A percentile compares a stretch with the other conserved stretches of the same genome.
These are phyloP conservation scores for Kuschelorhynchus macadamiae DNA, from an alignment of 2,888 invertebrate genomes.

Conservation along the genomic window DNA sequence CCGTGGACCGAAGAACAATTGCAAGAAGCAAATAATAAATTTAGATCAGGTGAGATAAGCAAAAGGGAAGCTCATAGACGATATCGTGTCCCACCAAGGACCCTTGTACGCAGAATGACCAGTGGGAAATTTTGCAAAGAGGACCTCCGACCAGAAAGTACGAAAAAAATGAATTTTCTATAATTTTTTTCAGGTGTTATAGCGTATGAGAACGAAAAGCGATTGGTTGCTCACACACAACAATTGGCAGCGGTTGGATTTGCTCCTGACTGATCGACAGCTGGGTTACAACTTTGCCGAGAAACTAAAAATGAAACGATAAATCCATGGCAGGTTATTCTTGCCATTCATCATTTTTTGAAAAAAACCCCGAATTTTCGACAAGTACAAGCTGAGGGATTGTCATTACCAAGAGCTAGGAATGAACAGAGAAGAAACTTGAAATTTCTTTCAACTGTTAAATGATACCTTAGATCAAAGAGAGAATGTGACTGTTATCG, in stretches of 20 bases:
- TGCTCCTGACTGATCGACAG: slow-evolving; percentile 23
- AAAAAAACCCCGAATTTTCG: slow-evolving; percentile 25
- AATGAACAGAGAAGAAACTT: too few relatives aligned
- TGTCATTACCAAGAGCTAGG: too few relatives aligned
- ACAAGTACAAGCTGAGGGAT: too few relatives aligned
- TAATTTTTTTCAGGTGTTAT: slow-evolving; percentile 18
- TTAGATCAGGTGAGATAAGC: not conserved
- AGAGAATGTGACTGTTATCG: slow-evolving; percentile 38
- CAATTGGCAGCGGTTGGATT: slow-evolving; percentile 27
- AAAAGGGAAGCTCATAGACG: slow-evolving; percentile 1
- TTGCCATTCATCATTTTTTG: slow-evolving; percentile 22
- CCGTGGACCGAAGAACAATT: slow-evolving; percentile 17
- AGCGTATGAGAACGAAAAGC: slow-evolving; percentile 25
- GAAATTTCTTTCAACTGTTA: slow-evolving; percentile 45
- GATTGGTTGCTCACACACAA: slow-evolving; percentile 31
- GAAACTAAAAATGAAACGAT: slow-evolving; percentile 35
- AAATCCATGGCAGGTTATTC: slow-evolving; percentile 24
- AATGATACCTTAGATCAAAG: slow-evolving; percentile 36
- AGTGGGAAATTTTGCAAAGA: slow-evolving; percentile 25
- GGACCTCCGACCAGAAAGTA: not conserved
- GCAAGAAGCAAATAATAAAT: slow-evolving; percentile 1
- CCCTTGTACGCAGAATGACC: slow-evolving; percentile 27
- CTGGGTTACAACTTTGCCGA: slow-evolving; percentile 33
- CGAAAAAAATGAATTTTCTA: not conserved
- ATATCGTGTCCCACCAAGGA: slow-evolving; percentile 15